These are phyloP conservation scores for Aleiodes sp. DNA, from an alignment of 1,140 invertebrate genomes.

Conservation along the genomic window DNA sequence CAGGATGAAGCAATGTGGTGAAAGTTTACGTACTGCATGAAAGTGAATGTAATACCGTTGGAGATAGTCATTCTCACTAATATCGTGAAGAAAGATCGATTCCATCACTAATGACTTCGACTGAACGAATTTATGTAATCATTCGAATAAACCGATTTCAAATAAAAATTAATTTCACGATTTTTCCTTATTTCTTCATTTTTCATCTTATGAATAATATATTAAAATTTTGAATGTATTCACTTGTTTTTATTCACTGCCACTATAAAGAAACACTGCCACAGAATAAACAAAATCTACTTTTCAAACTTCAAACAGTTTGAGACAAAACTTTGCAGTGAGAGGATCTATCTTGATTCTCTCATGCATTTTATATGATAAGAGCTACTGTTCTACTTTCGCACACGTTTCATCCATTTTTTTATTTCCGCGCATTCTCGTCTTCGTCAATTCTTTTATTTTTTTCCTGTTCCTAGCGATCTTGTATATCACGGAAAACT, in stretches of 20 bases:
- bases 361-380: slow-evolving; percentile 13
- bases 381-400: slow-evolving; percentile 9
- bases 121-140: too few species aligned
- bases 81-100: too few species aligned
- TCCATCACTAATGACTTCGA: too few species aligned
- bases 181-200: too few species aligned
- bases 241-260: not conserved
- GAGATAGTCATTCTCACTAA: too few species aligned
- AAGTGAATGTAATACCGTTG: too few species aligned
- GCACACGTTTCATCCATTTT: slow-evolving; percentile 4
- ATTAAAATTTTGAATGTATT: not conserved
- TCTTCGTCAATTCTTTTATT: not conserved
- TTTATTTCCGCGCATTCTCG: not conserved
- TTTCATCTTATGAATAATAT: too few species aligned
- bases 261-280: not conserved
- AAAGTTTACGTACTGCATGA: too few species aligned
- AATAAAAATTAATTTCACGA: too few species aligned
- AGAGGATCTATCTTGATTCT: not conserved
- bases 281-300: not conserved
- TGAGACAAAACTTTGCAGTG: not conserved
- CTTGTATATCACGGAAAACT: slow-evolving; percentile 8
- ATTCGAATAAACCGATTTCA: too few species aligned
- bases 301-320: not conserved
- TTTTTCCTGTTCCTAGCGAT: too few species aligned
- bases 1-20: too few species aligned